phyloP scores from a whole-genome alignment of 1,140 invertebrate genomes.

The Ditylenchus dipsaci region DNA sequence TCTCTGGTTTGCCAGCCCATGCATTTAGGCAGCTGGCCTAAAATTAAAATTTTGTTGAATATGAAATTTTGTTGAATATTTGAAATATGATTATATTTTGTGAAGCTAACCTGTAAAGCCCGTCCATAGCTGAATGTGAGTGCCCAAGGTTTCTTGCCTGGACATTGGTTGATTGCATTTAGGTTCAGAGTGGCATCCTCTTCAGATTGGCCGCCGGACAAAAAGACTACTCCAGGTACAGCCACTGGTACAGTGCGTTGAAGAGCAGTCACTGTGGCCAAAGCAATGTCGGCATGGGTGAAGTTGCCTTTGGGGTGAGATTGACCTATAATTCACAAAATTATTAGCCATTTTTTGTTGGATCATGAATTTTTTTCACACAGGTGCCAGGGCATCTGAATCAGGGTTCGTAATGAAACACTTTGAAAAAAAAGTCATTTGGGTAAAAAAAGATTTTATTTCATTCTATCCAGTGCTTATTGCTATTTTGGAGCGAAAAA shows the following conservation, averaged over 20 bases:
- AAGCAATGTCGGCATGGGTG: slow-evolving; percentile 70
- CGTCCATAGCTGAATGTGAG: slow-evolving; percentile 96
- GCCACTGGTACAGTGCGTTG: slow-evolving; percentile 82
- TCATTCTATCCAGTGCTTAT: no score
- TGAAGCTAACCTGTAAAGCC: slow-evolving; percentile 64
- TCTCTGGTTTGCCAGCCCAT: slow-evolving; percentile 85
- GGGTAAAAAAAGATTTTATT: no score
- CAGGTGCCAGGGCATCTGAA: no score
- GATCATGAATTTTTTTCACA: no score
- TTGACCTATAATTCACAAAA: slow-evolving; percentile 62
- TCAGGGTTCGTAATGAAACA: no score
- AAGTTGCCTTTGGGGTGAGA: slow-evolving; percentile 67
- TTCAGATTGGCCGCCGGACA: slow-evolving; percentile 94
- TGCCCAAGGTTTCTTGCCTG: slow-evolving; percentile 81
- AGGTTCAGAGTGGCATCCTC: slow-evolving; percentile 90
- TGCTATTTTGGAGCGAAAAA: no score
- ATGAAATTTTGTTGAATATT: no score
- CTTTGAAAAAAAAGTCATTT: no score
- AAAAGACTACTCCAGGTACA: slow-evolving; percentile 83
- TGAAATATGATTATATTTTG: no score
- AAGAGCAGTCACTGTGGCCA: slow-evolving; percentile 82
- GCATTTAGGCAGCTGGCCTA: slow-evolving; percentile 78
- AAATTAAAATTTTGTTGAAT: background rate
- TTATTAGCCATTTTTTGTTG: no score
- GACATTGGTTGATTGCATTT: slow-evolving; percentile 83